phyloP scores from a whole-genome alignment of 2,113 vertebrate genomes.

The Anthoscopus minutus region DNA sequence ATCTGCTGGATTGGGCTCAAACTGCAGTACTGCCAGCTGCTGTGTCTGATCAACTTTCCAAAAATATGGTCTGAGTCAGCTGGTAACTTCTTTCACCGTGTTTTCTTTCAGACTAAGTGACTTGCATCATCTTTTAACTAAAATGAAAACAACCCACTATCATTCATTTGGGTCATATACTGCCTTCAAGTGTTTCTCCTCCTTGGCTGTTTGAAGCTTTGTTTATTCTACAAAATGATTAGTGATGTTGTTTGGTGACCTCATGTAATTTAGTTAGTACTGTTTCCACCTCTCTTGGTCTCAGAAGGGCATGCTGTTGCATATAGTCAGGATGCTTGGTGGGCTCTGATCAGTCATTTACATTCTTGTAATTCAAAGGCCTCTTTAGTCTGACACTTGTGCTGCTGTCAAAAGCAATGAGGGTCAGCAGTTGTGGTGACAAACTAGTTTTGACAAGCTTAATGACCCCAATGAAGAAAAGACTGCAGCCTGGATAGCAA shows the following conservation, averaged over 20 bases:
- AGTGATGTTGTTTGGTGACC: neutral
- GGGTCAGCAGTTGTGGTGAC: constrained; percentile 71
- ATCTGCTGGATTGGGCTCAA: neutral
- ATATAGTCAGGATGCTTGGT: neutral
- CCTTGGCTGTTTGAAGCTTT: neutral
- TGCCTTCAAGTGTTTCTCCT: neutral
- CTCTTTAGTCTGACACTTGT: constrained; percentile 69
- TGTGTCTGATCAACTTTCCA: neutral
- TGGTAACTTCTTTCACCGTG: neutral
- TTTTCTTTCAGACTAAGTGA: neutral
- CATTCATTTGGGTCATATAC: neutral
- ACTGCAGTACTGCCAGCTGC: neutral
- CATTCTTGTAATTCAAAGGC: constrained; percentile 60
- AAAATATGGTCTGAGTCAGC: neutral
- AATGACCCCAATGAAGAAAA: constrained; percentile 71
- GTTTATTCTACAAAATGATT: constrained; percentile 7
- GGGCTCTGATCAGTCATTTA: constrained; percentile 58
- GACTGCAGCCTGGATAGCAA: constrained; percentile 70
- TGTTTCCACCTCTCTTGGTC: constrained; percentile 25
- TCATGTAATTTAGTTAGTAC: neutral
- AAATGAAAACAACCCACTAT: neutral
- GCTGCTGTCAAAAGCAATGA: constrained; percentile 71
- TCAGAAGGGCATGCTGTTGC: constrained; percentile 27
- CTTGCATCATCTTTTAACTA: neutral
- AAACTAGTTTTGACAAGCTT: constrained; percentile 80